Percentiles rank a stretch among this genome's conserved stretches.
These are phyloP conservation scores for Zingel zingel DNA, from an alignment of 2,113 vertebrate species.

Conservation along the genomic window DNA sequence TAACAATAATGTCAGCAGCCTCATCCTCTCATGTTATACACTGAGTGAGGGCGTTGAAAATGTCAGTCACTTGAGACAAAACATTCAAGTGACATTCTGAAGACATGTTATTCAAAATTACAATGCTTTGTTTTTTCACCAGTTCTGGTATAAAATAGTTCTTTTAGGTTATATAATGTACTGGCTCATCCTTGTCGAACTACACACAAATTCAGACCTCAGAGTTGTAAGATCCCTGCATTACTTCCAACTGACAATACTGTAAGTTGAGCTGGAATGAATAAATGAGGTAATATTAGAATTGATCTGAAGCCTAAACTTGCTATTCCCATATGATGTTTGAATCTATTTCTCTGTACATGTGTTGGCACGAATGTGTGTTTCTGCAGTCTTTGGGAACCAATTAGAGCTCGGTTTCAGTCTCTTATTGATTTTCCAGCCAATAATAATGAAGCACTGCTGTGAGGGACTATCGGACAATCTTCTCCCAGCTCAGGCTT, in stretches of 20 bases:
- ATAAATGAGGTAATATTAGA: constrained; percentile 65
- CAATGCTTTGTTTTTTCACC: neutral
- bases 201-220: constrained; percentile 3
- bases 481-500: constrained; percentile 47
- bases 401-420: constrained; percentile 67
- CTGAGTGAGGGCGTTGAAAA: too few species aligned
- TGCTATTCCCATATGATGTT: constrained; percentile 54
- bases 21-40: too few species aligned
- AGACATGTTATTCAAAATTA: neutral
- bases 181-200: neutral
- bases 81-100: too few species aligned
- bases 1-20: too few species aligned
- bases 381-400: constrained; percentile 65
- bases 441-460: constrained; percentile 75
- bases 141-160: neutral
- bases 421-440: constrained; percentile 78
- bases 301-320: constrained; percentile 58
- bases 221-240: neutral
- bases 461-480: constrained; percentile 57
- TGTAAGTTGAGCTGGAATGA: constrained; percentile 38
- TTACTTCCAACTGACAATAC: constrained; percentile 6
- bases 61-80: neutral
- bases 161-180: neutral
- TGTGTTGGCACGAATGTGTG: constrained; percentile 42
- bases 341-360: constrained; percentile 46